phyloP scores from a whole-genome alignment of 2,113 vertebrate genomes.

The Chlorodrepanis virens region DNA sequence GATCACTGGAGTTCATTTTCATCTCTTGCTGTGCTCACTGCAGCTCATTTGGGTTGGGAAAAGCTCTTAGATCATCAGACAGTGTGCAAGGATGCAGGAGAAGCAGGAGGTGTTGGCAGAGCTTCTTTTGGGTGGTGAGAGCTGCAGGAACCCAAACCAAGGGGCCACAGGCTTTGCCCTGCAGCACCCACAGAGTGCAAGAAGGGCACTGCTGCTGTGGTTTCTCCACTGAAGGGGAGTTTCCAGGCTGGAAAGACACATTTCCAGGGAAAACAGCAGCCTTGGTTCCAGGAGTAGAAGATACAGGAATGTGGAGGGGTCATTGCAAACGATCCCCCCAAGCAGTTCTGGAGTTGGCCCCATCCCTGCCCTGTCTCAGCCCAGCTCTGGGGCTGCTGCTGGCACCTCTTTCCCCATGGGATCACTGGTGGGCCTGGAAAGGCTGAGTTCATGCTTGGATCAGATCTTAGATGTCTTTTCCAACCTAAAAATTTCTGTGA shows the following conservation, averaged over 20 bases:
- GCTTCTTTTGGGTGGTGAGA: background rate
- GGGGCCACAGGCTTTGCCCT: too few species aligned
- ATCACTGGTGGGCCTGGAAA: background rate
- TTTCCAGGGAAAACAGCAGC: background rate
- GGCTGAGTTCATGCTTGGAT: background rate
- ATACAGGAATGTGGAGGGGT: too few species aligned
- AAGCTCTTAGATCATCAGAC: background rate
- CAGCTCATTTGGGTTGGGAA: background rate
- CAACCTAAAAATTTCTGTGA: background rate
- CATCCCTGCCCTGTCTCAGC: background rate
- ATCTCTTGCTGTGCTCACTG: background rate
- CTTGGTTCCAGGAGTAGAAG: background rate
- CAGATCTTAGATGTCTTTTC: background rate
- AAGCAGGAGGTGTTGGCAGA: background rate
- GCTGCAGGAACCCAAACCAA: background rate
- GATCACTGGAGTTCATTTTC: background rate
- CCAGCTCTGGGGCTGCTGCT: background rate
- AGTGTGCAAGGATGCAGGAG: background rate
- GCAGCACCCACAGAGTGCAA: background rate
- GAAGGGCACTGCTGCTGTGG: background rate
- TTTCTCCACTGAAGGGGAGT: background rate
- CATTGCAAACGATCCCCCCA: background rate
- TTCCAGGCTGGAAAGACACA: background rate
- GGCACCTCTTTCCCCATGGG: background rate
- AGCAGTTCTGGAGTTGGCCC: background rate